Evolutionary conservation across 2,797 vertebrate species (phyloP), one percentile per base, ranked within the genome.

Genomic region (Podarcis siculus): DNA sequence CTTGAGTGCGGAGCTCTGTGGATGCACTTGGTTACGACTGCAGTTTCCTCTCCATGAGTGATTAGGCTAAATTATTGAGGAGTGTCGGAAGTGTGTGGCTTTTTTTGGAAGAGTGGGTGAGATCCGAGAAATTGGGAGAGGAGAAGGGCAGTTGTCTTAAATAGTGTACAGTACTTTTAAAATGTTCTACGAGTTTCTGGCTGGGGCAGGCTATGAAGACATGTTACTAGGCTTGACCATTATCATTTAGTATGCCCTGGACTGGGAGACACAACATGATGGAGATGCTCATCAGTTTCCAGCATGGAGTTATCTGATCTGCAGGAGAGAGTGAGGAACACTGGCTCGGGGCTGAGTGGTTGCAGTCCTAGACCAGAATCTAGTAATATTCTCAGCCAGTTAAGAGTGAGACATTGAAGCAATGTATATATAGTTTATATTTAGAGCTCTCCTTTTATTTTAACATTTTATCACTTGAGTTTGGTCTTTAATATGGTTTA

Each of bases 11-110:
- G 89, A 93, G 69, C 89, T 92, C 85, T 73, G 3, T 55, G 39
- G 87, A 66, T 83, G 89, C 77, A 35, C 90, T 80, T 71, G 75
- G 83, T 90, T 55, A 21, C 93, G 90, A 84, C 49, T 87, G 82
- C n/a, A 32, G 3, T 87, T 95, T 94, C 91, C 72, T 92, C 42
- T 90, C 49, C 93, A 90, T 87, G 90, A 42, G 88, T 66, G 21
- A 15, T 75, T 93, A 89, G 85, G 72, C 75, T 92, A 75, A 94
- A 79, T 89, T 42, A 25, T 71, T 87, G 5, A 7, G 75, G 72
- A 82, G n/a, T 10, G 9, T 67, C 81, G 89, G 76, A 85, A 30
- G 42, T n/a, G 42, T 35, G 37, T 69, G 55, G 61, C n/a, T 80
- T n/a, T 58, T 79, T 61, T 79, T 55, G 32, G 25, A 61, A 49